Evolutionary conservation across 2,888 invertebrate species (phyloP).

Genomic region (Meteorus cinctellus): DNA sequence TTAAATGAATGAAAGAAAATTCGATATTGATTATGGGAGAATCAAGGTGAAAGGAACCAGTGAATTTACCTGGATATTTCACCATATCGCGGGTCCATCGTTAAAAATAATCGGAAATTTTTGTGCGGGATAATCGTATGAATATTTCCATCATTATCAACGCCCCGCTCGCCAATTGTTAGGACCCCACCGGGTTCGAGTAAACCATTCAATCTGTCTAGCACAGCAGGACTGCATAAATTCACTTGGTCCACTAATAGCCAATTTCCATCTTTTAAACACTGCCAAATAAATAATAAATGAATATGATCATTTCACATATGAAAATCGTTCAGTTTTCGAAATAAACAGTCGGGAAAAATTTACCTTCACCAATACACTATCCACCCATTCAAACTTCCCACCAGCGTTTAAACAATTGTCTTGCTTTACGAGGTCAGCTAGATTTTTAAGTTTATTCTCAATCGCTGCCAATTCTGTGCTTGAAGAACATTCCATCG

Average conservation of each 20-base stretch:
- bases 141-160: slow-evolving; percentile 81
- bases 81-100: slow-evolving; percentile 95
- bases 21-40: not conserved
- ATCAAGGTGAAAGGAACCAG: not conserved
- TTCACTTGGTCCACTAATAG: slow-evolving; percentile 94
- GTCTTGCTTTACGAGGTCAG: slow-evolving; percentile 74
- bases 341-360: not conserved
- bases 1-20: not conserved
- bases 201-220: slow-evolving; percentile 96
- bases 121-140: slow-evolving; percentile 87
- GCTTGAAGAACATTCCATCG: slow-evolving; percentile 44
- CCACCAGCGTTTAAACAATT: slow-evolving; percentile 87
- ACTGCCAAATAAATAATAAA: slow-evolving; percentile 72
- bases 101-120: slow-evolving; percentile 94
- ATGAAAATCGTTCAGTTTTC: not conserved
- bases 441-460: slow-evolving; percentile 71
- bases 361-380: slow-evolving; percentile 84
- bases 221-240: slow-evolving; percentile 95
- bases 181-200: slow-evolving; percentile 94
- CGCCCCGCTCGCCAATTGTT: slow-evolving; percentile 93
- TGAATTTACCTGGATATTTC: slow-evolving; percentile 87
- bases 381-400: slow-evolving; percentile 95
- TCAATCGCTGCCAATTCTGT: slow-evolving; percentile 66
- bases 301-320: not conserved
- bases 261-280: slow-evolving; percentile 88